Evolutionary conservation across 2,888 invertebrate species (phyloP), one percentile per base, ranked within the genome.

Genomic region (Celastrina argiolus): DNA sequence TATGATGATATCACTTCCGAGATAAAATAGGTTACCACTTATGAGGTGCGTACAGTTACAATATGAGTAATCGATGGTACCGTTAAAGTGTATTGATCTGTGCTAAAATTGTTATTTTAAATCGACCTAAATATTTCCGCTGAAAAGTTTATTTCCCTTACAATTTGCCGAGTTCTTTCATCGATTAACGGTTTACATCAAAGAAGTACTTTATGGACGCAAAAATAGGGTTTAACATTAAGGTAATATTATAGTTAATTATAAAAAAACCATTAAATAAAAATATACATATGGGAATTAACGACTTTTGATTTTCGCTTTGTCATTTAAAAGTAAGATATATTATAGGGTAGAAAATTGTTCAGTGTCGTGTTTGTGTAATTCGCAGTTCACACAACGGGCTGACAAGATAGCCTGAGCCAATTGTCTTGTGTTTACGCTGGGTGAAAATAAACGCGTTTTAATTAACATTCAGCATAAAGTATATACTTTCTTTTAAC

Each of bases 1-100:
- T 18, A 18, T 45, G 22, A 1, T 14, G 51, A 26, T 8, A 51
- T 51, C 5, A 51, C 12, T 51, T 4, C 2, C 22, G 51, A 51
- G 12, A 51, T 51, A 3, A 51, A 51, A 51, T 51, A 51, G 51
- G 51, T 51, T 51, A 51, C 45, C 45, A 45, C 18, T 45, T 51
- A 26, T 12, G 22, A 36, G 36, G 1, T 12, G 51, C 10, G 51
- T 45, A 45, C 51, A 22, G 51, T 51, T 51, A 51, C 22, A 45
- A n/a, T 14, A 56, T 59, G 34, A 59, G 34, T 34, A 16, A 34
- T 31, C 31, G 31, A 10, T 10, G 34, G 34, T 31, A 39, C 61
- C 36, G 61, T 39, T 61, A 36, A 16, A 61, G 18, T 61, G 36
- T 61, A 36, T 61, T 61, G 34, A 36, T 18, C 18, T 61, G 36